Base-by-base conservation (phyloP, 1,140 invertebrate species). In the Rhynchophorus ferrugineus region DNA sequence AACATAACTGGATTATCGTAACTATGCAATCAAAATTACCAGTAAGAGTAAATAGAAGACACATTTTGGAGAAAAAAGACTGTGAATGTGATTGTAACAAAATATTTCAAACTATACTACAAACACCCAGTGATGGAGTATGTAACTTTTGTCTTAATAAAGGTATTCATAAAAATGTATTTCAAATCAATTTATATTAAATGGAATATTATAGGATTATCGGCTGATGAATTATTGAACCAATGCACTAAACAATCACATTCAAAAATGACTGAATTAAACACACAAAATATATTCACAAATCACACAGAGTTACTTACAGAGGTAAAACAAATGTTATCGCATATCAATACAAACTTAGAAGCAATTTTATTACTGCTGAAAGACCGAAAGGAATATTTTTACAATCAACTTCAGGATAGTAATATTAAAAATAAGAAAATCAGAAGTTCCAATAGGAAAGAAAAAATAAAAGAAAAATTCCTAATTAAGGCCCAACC, bases 1-100 rank as follows among this genome's bases (percentile, higher is more conserved):
- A 22, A 13, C 16, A 47, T 8, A 37, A 22, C n/a, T 2, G 19
- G 19, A 49, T 14, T 7, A 13, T 22, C n/a, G 18, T 38, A 44
- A 24, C 16, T 2, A 52, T 52, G 49, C 49, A 52, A 21, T 45
- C 49, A 24, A 52, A 52, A 52, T 45, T 52, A 13, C 49, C 49
- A 16, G 43, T 52, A 16, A 44, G 35, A 45, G 37, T 45, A 38
- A 45, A 45, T 8, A 52, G 19, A 39, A 52, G 44, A 19, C 16
- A 42, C 18, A 2, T 42, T 11, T 16, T 45, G 3, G 41, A 33
- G n/a, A 24, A 44, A 20, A 45, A 33, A 45, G 35, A 44, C 38
- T 52, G 49, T 33, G 29, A 41, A 21, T 52, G 49, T 22, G 21
- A n/a, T 6, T 52, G 49, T 22, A 16, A n/a, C 3, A 39, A 50